These are phyloP conservation scores for Syngnathus scovelli DNA, from an alignment of 2,113 vertebrate species.

Conservation along the genomic window DNA sequence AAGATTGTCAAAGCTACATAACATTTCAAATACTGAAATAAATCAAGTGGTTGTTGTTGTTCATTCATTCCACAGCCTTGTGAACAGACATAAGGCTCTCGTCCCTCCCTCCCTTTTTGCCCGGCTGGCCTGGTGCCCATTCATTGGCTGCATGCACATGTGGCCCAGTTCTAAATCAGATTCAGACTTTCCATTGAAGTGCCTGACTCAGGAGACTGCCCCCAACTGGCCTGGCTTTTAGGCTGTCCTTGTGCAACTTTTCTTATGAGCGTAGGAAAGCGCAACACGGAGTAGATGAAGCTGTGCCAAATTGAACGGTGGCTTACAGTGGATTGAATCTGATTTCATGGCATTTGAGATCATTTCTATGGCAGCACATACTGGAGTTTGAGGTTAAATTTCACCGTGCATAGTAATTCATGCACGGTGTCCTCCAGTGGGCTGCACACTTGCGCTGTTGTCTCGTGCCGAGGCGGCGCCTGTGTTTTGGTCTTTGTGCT, in stretches of 20 bases:
- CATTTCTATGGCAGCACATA: constrained; percentile 28
- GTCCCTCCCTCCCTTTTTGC: constrained; percentile 23
- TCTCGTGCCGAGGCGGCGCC: constrained; percentile 3
- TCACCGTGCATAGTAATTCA: constrained; percentile 32
- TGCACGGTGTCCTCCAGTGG: constrained; percentile 13
- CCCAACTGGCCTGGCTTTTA: constrained; percentile 53
- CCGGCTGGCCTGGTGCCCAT: constrained; percentile 47
- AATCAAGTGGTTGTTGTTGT: constrained; percentile 8
- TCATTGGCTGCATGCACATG: constrained; percentile 61
- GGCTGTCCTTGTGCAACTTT: constrained; percentile 63
- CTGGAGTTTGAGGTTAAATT: constrained; percentile 11
- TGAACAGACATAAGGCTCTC: constrained; percentile 22
- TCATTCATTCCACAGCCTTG: constrained; percentile 40
- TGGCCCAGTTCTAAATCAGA: constrained; percentile 65
- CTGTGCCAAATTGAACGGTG: constrained; percentile 47
- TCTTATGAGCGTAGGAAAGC: constrained; percentile 58
- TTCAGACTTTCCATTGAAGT: constrained; percentile 68
- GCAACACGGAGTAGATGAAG: constrained; percentile 43
- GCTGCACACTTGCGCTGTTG: constrained; percentile 22
- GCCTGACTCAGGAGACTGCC: constrained; percentile 52
- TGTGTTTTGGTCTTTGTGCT: constrained; percentile 44
- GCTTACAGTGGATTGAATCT: constrained; percentile 62
- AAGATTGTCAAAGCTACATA: neutral
- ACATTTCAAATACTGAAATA: constrained; percentile 3
- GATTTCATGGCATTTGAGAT: constrained; percentile 57